Evolutionary conservation across 2,113 vertebrate genomes (phyloP), one percentile per base, ranked within the genome.

Genomic region (Triplophysa tibetana): DNA sequence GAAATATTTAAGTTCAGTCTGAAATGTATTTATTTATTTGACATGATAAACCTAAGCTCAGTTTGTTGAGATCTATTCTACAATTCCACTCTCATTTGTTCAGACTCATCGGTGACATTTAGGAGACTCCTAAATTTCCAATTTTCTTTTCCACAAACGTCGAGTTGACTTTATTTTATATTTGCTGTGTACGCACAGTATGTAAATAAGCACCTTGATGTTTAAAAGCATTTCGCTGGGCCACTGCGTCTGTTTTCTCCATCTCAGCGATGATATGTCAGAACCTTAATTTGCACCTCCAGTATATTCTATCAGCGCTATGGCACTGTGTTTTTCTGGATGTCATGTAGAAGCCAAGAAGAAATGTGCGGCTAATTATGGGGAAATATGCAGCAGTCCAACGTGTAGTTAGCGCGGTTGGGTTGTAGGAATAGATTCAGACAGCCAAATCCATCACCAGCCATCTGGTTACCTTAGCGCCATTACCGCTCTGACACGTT

Each of bases 391-490:
- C 75, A 79, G 70, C 58, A 81, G 72, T 64, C 66, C 68, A 70
- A 61, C 70, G 61, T 54, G 38, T 45, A 48, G 78, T 77, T 66
- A 75, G 73, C 65, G 52, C 5, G 76, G 17, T 75, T 74, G 63
- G 66, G 75, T 78, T 68, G 54, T 43, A 76, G 70, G 80, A 86
- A 87, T 85, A 81, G 64, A 86, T 84, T 82, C 80, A 82, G 87
- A 86, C 86, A 87, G 87, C 80, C 76, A 82, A 84, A 88, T 84
- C 85, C 86, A 88, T 86, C 86, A 82, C 70, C 73, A 68, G 84
- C 84, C 81, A 62, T 78, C 82, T 80, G 69, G 54, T 76, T 80
- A 83, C 80, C 77, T 79, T 75, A 48, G 67, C 73, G 23, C 78
- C 83, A 82, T 85, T 86, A 87, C 81, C 63, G 79, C 78, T 64